phyloP scores from a whole-genome alignment of 1,140 invertebrate species.

The Vanessa atalanta region DNA sequence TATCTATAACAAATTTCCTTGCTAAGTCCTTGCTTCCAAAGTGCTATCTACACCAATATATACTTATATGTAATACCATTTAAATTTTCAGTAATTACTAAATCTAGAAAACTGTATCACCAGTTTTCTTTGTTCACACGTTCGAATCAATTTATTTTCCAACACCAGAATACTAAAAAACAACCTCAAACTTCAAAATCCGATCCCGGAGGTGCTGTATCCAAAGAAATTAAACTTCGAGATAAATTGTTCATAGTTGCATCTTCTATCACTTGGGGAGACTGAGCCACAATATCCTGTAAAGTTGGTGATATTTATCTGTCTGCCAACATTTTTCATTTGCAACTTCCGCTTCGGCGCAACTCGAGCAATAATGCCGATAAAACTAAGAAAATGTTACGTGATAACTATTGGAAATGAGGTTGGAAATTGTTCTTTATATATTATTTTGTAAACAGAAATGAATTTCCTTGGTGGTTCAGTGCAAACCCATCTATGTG shows the following conservation, averaged over 20 bases:
- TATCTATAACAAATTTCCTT: too few relatives aligned
- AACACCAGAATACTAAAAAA: neutral
- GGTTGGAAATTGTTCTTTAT: constrained; percentile 5
- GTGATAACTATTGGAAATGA: constrained; percentile 49
- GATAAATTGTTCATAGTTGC: constrained; percentile 43
- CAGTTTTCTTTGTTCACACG: too few relatives aligned
- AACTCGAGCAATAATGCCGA: constrained; percentile 41
- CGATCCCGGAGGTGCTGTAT: constrained; percentile 12
- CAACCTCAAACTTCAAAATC: neutral
- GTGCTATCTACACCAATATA: too few relatives aligned
- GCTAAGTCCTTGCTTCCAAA: too few relatives aligned
- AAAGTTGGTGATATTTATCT: constrained; percentile 50
- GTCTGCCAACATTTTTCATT: constrained; percentile 57
- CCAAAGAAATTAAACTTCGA: constrained; percentile 37
- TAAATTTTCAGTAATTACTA: too few relatives aligned
- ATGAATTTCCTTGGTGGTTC: neutral
- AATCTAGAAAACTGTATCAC: too few relatives aligned
- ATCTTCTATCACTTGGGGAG: constrained; percentile 34
- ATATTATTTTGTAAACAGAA: neutral
- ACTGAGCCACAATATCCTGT: constrained; percentile 49
- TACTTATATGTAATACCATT: too few relatives aligned
- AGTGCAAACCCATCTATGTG: too few relatives aligned
- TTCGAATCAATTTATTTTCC: neutral
- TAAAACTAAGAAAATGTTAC: constrained; percentile 43
- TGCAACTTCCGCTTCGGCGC: constrained; percentile 42